A percentile compares a stretch with the other conserved stretches of the same genome.
phyloP scores from a whole-genome alignment of 2,888 invertebrate genomes.

The Epirrhoe alternata region DNA sequence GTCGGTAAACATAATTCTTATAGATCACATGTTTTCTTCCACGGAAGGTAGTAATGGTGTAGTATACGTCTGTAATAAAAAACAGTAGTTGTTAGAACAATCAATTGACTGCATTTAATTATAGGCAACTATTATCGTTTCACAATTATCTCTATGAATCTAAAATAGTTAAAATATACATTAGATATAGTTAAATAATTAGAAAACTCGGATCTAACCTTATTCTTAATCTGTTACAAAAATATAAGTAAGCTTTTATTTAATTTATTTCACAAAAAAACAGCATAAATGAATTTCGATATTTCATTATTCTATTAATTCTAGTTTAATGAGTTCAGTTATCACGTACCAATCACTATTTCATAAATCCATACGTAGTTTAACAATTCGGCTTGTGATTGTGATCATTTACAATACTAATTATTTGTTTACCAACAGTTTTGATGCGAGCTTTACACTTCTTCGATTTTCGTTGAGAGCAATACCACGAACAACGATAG shows the following conservation, averaged over 20 bases:
- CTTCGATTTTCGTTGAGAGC: conserved; percentile 44
- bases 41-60: neutral
- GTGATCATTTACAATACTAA: conserved; percentile 46
- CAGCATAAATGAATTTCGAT: neutral
- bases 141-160: no score
- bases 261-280: neutral
- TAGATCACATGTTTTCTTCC: conserved; percentile 16
- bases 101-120: neutral
- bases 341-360: no score
- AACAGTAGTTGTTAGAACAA: neutral
- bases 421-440: conserved; percentile 50
- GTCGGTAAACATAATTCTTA: conserved; percentile 12
- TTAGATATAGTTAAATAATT: no score
- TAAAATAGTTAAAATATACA: no score
- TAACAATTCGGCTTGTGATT: conserved; percentile 38
- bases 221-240: no score
- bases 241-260: no score
- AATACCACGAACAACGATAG: conserved; percentile 24
- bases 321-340: no score
- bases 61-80: conserved; percentile 5
- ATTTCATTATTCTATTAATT: neutral
- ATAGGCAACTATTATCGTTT: no score
- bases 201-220: no score
- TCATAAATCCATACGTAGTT: neutral
- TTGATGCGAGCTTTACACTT: conserved; percentile 60